Evolutionary conservation across 2,113 vertebrate genomes (phyloP), one percentile per base, ranked within the genome.

Genomic region (Phylloscopus whistleri): DNA sequence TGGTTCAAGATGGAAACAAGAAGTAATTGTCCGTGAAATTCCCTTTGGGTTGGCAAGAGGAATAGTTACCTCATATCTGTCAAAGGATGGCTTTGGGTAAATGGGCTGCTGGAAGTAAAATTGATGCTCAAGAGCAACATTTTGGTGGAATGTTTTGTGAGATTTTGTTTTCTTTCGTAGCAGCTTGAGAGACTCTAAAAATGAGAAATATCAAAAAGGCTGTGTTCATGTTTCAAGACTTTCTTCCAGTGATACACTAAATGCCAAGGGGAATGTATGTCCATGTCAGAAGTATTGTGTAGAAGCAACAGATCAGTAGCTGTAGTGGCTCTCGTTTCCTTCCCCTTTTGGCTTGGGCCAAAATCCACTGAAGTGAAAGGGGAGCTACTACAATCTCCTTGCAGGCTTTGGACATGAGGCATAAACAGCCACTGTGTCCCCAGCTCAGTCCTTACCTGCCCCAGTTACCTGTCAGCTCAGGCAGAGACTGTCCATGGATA

Each of bases 1-100:
- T 84, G 60, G 64, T 95, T 94, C 79, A 84, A 86, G 60, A 81
- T 75, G 84, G 82, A 92, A 69, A 48, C 56, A 88, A 60, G 68
- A 96, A 93, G 60, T 49, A 93, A 93, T 91, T 75, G 85, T 44
- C 85, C 82, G 46, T 75, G n/a, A 93, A 90, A 90, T 78, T 92
- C 73, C 52, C 64, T 78, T 84, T 1, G 28, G 31, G 26, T 11
- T 88, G 90, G 87, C 87, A 94, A 74, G 35, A 78, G 31, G 48
- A 74, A 81, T n/a, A 64, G 56, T 80, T 87, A 72, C 85, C 93
- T 95, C 88, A 43, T 70, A 66, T 52, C 82, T 90, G 88, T 59
- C 0, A 4, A 78, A 90, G 76, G 82, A 94, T 86, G 68, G 35
- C 9, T 94, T 91, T 33, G 51, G 6, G 35, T 49, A 83, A 94